These are phyloP conservation scores for Sylvietta virens DNA, from an alignment of 2,113 vertebrate species.

Conservation along the genomic window DNA sequence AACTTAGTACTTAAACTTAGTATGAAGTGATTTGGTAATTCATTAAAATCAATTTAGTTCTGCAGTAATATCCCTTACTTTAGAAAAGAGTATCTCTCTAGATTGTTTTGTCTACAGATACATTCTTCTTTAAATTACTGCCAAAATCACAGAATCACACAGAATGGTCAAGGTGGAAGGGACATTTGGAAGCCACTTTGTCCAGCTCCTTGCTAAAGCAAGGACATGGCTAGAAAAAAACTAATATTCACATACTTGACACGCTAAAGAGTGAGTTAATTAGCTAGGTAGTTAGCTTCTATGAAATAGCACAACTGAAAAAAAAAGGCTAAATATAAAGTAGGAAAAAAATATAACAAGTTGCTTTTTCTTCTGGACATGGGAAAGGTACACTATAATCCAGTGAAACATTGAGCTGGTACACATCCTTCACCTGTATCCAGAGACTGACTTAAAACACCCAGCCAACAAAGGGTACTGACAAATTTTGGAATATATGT, in stretches of 20 bases:
- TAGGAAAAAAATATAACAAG: neutral
- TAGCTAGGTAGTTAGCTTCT: neutral
- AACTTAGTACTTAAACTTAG: neutral
- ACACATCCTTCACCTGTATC: neutral
- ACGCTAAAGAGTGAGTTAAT: neutral
- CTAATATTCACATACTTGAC: neutral
- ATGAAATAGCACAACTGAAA: neutral
- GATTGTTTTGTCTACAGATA: neutral
- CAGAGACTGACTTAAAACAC: neutral
- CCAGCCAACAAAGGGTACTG: accelerated
- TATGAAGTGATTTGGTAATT: neutral
- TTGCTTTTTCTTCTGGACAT: neutral
- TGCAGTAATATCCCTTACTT: neutral
- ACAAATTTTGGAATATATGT: neutral
- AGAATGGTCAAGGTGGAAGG: neutral
- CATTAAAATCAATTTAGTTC: neutral
- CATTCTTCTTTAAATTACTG: neutral
- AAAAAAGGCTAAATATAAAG: neutral
- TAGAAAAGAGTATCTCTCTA: neutral
- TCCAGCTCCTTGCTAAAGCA: neutral
- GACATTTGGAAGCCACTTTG: neutral
- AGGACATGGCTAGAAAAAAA: neutral
- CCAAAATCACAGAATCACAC: neutral
- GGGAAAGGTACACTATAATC: neutral
- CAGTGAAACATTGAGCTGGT: neutral